Conservation (phyloP, 2,888 invertebrate genomes). For the Eilema depressum region DNA sequence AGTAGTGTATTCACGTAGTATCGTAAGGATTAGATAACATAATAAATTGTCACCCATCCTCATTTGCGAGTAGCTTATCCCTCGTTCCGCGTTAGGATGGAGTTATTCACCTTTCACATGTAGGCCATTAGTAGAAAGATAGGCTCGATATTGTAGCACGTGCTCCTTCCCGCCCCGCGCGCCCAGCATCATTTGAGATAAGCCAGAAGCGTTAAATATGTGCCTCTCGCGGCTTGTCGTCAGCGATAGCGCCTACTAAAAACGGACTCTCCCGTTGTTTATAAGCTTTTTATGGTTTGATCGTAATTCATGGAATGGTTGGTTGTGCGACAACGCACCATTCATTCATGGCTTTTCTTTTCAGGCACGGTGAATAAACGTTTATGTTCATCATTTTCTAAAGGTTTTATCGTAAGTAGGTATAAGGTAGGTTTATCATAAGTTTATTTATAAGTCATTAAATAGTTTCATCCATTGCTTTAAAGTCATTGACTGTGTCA, state of each 20-base stretch:
- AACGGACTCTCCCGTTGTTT: conserved; percentile 55
- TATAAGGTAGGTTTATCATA: no score
- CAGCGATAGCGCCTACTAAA: conserved; percentile 64
- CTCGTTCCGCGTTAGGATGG: conserved; percentile 67
- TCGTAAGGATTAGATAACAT: conserved; percentile 57
- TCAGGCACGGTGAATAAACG: conserved; percentile 49
- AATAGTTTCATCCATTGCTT: no score
- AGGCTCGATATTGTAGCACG: conserved; percentile 78
- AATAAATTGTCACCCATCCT: conserved; percentile 69
- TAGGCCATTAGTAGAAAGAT: conserved; percentile 82
- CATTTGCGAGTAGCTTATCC: conserved; percentile 66
- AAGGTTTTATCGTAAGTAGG: conserved; percentile 33
- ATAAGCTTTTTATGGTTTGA: conserved; percentile 56
- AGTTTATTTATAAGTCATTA: no score
- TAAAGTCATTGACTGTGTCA: no score
- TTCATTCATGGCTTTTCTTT: conserved; percentile 48
- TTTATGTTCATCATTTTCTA: conserved; percentile 20
- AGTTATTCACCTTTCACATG: conserved; percentile 83
- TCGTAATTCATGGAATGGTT: conserved; percentile 49
- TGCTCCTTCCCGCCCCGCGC: conserved; percentile 58
- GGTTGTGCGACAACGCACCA: conserved; percentile 27
- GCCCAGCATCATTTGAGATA: conserved; percentile 71
- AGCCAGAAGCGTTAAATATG: conserved; percentile 76
- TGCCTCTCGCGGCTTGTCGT: conserved; percentile 71
- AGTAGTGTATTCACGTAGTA: conserved; percentile 31